phyloP scores from a whole-genome alignment of 2,797 vertebrate genomes.

The Aeoliscus strigatus region DNA sequence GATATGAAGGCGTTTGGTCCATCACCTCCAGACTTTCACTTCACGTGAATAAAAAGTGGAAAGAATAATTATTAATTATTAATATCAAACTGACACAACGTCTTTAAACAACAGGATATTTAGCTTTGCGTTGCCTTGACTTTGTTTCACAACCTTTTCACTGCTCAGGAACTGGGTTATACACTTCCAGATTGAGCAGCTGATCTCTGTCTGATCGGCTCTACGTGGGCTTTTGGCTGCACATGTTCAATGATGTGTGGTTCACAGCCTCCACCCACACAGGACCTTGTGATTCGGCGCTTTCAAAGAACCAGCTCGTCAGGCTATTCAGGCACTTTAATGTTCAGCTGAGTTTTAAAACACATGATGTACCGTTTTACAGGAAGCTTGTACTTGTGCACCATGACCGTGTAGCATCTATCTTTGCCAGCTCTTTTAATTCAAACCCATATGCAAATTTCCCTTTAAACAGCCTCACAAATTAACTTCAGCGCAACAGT shows the following conservation, averaged over 20 bases:
- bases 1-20: slow-evolving; percentile 8
- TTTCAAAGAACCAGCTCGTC: slow-evolving; percentile 31
- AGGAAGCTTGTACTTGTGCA: slow-evolving; percentile 35
- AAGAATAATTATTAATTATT: no score
- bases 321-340: slow-evolving; percentile 28
- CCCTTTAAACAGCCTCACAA: slow-evolving; percentile 32
- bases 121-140: background rate
- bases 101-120: background rate
- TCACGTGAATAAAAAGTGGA: background rate
- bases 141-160: slow-evolving; percentile 1
- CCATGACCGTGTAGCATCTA: slow-evolving; percentile 22
- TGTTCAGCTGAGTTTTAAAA: slow-evolving; percentile 7
- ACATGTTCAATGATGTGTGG: slow-evolving; percentile 45
- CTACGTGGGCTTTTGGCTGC: slow-evolving; percentile 54
- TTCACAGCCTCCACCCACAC: slow-evolving; percentile 61
- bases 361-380: slow-evolving; percentile 11
- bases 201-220: slow-evolving; percentile 51
- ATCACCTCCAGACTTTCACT: slow-evolving; percentile 3
- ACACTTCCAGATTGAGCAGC: slow-evolving; percentile 52
- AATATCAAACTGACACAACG: no score
- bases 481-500: slow-evolving; percentile 28
- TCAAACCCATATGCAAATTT: slow-evolving; percentile 39
- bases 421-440: slow-evolving; percentile 22
- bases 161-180: slow-evolving; percentile 21
- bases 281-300: slow-evolving; percentile 44